phyloP scores from a whole-genome alignment of 1,140 invertebrate species.

The Bombus consobrinus region DNA sequence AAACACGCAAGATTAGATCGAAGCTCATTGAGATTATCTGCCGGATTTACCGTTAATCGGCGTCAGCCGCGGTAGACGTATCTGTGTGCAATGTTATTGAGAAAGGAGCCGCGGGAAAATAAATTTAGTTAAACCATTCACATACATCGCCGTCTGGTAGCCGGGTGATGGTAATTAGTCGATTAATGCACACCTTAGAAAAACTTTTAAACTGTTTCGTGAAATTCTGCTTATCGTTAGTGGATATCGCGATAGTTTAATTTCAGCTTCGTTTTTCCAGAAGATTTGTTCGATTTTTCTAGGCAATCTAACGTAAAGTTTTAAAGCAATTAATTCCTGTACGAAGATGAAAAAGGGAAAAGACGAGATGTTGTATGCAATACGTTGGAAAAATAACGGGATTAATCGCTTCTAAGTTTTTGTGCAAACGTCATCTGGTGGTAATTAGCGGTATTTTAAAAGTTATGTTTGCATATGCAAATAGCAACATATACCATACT shows the following conservation, averaged over 20 bases:
- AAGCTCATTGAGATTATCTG: constrained; percentile 23
- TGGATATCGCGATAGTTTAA: no score
- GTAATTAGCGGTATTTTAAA: neutral
- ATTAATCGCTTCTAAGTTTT: neutral
- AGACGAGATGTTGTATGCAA: neutral
- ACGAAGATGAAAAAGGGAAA: neutral
- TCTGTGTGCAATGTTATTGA: neutral
- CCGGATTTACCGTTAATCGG: constrained; percentile 39
- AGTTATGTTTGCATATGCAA: neutral
- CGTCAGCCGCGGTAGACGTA: neutral
- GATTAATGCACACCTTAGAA: neutral
- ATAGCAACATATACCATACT: neutral
- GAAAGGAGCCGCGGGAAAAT: constrained; percentile 8
- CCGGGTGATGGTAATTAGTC: neutral
- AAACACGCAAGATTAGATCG: constrained; percentile 30
- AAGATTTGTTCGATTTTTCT: no score
- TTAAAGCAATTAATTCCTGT: neutral
- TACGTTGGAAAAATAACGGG: neutral
- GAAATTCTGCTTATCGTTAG: neutral
- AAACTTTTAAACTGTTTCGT: neutral
- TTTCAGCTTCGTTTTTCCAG: no score
- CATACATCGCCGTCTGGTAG: neutral
- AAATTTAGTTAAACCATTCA: neutral
- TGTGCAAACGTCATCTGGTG: neutral
- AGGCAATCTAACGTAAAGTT: no score